These are phyloP conservation scores for Vultur gryphus DNA, from an alignment of 2,797 vertebrate species.

Conservation along the genomic window DNA sequence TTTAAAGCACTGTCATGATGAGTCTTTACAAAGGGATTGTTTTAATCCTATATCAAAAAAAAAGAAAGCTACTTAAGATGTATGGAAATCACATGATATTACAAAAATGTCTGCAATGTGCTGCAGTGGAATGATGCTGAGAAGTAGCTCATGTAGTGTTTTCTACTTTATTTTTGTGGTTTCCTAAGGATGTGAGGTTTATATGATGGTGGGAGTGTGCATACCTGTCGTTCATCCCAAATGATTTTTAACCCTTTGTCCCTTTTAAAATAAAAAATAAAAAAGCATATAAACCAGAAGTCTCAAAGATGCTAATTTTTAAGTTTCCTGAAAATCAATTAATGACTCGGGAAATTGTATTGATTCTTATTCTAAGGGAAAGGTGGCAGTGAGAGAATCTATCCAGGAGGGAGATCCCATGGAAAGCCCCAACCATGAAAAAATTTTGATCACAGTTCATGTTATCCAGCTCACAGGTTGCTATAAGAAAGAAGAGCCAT, in stretches of 20 bases:
- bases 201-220: neutral
- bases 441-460: neutral
- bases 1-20: neutral
- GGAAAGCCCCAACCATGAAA: neutral
- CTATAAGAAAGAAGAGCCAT: neutral
- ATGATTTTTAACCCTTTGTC: neutral
- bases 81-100: neutral
- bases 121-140: neutral
- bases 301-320: neutral
- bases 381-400: neutral
- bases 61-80: neutral
- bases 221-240: neutral
- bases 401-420: neutral
- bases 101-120: neutral
- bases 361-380: neutral
- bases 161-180: neutral
- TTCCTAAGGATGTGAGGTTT: neutral
- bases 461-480: neutral
- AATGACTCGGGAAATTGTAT: neutral
- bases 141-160: neutral
- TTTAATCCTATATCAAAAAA: neutral
- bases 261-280: neutral
- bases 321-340: neutral
- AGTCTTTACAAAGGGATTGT: conserved; percentile 3
- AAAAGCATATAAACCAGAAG: neutral